Percentiles rank a stretch among this genome's conserved stretches.
These are phyloP conservation scores for Apamea crenata DNA, from an alignment of 2,888 invertebrate genomes.

Conservation along the genomic window DNA sequence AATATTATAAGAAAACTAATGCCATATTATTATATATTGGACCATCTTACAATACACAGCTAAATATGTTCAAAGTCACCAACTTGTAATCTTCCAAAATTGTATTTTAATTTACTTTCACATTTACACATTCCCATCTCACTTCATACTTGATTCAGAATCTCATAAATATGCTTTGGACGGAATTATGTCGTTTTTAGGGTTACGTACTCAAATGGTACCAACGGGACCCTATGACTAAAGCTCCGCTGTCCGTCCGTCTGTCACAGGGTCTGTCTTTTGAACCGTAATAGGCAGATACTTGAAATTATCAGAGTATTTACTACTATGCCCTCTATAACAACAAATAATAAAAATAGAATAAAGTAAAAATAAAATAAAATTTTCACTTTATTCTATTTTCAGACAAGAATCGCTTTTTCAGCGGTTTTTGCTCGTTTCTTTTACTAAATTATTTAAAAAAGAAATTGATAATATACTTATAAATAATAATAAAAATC, in stretches of 20 bases:
- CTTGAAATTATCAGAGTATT: background rate
- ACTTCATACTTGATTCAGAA: slow-evolving; percentile 15
- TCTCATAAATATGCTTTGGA: background rate
- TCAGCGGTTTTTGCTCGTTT: background rate
- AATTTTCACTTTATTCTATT: no score
- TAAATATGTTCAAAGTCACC: background rate
- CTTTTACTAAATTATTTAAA: no score
- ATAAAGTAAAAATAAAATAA: background rate
- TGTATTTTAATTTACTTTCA: slow-evolving; percentile 17
- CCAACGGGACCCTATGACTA: background rate
- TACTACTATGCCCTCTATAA: background rate
- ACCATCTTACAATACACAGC: background rate
- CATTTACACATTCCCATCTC: slow-evolving; percentile 22
- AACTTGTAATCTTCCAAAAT: background rate
- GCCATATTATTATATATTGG: background rate
- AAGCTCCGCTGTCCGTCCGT: background rate
- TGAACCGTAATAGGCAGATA: background rate
- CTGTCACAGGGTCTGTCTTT: background rate
- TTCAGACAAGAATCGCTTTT: no score
- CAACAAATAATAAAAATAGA: background rate
- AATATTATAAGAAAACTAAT: background rate
- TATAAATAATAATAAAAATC: no score
- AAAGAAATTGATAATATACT: no score
- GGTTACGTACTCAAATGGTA: background rate
- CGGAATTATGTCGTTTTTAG: slow-evolving; percentile 12